Conservation (phyloP, 2,797 vertebrate genomes). For the Denticeps clupeoides region DNA sequence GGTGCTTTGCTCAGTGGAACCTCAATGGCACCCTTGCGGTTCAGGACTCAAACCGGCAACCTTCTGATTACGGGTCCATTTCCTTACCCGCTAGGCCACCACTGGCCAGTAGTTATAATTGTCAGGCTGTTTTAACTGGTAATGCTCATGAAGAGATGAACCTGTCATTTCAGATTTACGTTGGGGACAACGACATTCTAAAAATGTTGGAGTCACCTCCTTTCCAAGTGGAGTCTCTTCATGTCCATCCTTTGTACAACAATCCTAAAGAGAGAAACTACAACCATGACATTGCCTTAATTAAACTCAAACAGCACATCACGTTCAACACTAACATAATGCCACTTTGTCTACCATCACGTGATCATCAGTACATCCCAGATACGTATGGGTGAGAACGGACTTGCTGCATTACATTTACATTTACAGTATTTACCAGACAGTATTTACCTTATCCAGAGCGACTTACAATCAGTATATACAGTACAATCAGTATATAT, state of each 20-base stretch:
- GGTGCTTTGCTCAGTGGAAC: no score
- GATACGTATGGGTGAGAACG: slow-evolving; percentile 40
- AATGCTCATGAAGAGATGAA: not conserved
- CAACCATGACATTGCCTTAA: slow-evolving; percentile 50
- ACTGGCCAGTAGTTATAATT: not conserved
- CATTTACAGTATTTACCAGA: no score
- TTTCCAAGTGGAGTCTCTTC: slow-evolving; percentile 16
- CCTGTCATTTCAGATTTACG: slow-evolving; percentile 31
- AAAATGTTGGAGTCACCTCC: accelerated
- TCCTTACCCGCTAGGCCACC: no score
- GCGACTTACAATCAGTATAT: no score
- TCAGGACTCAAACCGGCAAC: no score
- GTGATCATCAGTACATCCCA: slow-evolving; percentile 5
- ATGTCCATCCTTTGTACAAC: slow-evolving; percentile 42
- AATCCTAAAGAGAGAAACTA: not conserved
- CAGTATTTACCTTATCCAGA: no score
- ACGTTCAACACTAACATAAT: slow-evolving; percentile 40
- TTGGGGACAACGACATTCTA: slow-evolving; percentile 26
- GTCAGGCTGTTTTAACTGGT: not conserved
- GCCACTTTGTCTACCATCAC: slow-evolving; percentile 49
- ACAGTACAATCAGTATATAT: no score
- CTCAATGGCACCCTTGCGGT: no score
- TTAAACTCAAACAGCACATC: slow-evolving; percentile 36
- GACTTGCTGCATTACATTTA: no score
- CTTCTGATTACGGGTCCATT: no score